These are phyloP conservation scores for Gari tellinella DNA, from an alignment of 2,888 invertebrate genomes.

Conservation along the genomic window DNA sequence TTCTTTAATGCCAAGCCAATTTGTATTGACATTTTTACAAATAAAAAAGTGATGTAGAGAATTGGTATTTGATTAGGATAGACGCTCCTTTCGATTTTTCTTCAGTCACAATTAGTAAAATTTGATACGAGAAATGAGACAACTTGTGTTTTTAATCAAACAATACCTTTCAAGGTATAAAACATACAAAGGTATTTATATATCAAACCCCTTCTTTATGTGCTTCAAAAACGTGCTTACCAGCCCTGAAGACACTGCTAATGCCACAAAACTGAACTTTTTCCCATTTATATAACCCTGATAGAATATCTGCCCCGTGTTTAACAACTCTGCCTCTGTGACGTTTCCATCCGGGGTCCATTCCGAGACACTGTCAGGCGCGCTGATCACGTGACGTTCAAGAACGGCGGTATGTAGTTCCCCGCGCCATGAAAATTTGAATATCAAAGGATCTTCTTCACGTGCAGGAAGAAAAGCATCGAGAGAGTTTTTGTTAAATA, in stretches of 20 bases:
- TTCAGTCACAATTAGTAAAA: too few relatives aligned
- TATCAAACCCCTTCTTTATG: too few relatives aligned
- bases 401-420: conserved; percentile 18
- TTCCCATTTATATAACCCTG: conserved; percentile 85
- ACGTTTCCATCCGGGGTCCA: conserved; percentile 58
- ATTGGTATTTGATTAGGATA: too few relatives aligned
- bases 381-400: conserved; percentile 43
- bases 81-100: too few relatives aligned
- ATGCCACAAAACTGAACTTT: conserved; percentile 84
- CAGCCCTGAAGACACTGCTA: conserved; percentile 85
- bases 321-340: conserved; percentile 57
- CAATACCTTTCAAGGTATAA: too few relatives aligned
- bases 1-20: too few relatives aligned
- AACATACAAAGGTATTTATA: too few relatives aligned
- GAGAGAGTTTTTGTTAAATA: not conserved
- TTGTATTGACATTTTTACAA: too few relatives aligned
- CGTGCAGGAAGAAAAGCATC: not conserved
- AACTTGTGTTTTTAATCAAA: too few relatives aligned
- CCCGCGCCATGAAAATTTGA: conserved; percentile 38
- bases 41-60: too few relatives aligned
- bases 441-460: not conserved
- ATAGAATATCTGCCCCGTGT: conserved; percentile 85
- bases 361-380: conserved; percentile 46
- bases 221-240: not conserved
- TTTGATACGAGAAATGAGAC: too few relatives aligned